phyloP scores from a whole-genome alignment of 2,888 invertebrate species.

The Orthosia cruda region DNA sequence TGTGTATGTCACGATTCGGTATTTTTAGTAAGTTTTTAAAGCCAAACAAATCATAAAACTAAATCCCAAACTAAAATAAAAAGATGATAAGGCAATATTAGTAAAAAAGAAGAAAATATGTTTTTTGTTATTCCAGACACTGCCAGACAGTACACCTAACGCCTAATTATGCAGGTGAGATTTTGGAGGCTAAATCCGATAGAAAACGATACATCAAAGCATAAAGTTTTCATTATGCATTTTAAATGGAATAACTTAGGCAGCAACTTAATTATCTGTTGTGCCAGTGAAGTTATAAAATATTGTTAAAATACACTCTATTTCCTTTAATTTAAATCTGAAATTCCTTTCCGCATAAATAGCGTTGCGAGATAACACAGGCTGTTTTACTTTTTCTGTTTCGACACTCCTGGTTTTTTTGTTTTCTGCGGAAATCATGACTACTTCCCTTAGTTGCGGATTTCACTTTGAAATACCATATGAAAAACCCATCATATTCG shows the following conservation, averaged over 20 bases:
- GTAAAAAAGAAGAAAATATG: slow-evolving; percentile 18
- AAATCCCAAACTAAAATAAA: slow-evolving; percentile 30
- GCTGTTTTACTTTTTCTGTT: not conserved
- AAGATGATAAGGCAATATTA: slow-evolving; percentile 39
- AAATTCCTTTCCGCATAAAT: not conserved
- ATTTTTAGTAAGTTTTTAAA: slow-evolving; percentile 35
- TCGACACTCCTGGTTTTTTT: not conserved
- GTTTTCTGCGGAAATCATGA: not conserved
- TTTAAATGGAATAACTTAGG: not conserved
- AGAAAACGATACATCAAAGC: not conserved
- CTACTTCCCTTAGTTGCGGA: not conserved
- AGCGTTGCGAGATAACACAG: not conserved
- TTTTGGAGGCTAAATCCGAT: not conserved
- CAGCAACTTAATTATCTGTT: not conserved
- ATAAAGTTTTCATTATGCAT: not conserved
- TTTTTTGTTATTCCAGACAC: not conserved
- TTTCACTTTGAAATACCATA: slow-evolving; percentile 11
- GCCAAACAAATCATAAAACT: slow-evolving; percentile 21
- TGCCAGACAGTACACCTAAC: not conserved
- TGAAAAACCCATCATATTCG: slow-evolving; percentile 18
- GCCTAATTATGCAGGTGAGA: slow-evolving; percentile 24
- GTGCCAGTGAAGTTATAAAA: not conserved
- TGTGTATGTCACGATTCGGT: slow-evolving; percentile 39
- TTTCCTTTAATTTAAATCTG: not conserved
- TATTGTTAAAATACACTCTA: not conserved